Evolutionary conservation across 2,113 vertebrate genomes (phyloP), one percentile per base, ranked within the genome.

Genomic region (Platichthys stellatus): DNA sequence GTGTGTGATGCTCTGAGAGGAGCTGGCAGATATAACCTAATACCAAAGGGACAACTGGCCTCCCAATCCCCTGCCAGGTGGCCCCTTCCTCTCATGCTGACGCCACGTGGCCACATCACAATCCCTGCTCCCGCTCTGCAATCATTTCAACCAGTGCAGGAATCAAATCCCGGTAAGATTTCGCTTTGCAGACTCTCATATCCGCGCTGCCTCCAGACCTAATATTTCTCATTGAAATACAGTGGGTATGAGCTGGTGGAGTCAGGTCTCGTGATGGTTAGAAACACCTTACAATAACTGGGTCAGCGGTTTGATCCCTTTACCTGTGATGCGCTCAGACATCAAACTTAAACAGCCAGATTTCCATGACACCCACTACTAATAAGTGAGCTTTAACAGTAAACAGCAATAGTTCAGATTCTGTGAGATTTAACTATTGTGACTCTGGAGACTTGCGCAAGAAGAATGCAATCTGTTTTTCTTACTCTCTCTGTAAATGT

Each of bases 11-110:
- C 31, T 26, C 67, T 66, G 72, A 49, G 60, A 47, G 69, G 75
- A 71, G 18, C 23, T 88, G 83, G 69, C 76, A 68, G 58, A 35
- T 17, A 80, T 51, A 59, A 84, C 38, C 66, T 61, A 64, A 70
- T 18, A 83, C 54, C 73, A 83, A 69, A 72, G 74, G 64, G 77
- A 82, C 69, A 86, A 80, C 88, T 86, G 83, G 73, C 70, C 63
- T 79, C 53, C 43, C 70, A 68, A 72, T 75, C 81, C 57, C 35
- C n/a, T 21, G 49, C 72, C 86, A 85, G 71, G 80, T 86, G 82
- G 74, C 63, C 78, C 40, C 71, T 73, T 74, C 62, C 60, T 73
- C 69, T 83, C 75, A 67, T 3, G 47, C 51, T 24, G 73, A 68
- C 43, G 26, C 72, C 80, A 76, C 58, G 76, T 68, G 64, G 64